A percentile compares a stretch with the other conserved stretches of the same genome.
Evolutionary conservation across 2,888 invertebrate species (phyloP).

Genomic region (Cheilosia pagana): DNA sequence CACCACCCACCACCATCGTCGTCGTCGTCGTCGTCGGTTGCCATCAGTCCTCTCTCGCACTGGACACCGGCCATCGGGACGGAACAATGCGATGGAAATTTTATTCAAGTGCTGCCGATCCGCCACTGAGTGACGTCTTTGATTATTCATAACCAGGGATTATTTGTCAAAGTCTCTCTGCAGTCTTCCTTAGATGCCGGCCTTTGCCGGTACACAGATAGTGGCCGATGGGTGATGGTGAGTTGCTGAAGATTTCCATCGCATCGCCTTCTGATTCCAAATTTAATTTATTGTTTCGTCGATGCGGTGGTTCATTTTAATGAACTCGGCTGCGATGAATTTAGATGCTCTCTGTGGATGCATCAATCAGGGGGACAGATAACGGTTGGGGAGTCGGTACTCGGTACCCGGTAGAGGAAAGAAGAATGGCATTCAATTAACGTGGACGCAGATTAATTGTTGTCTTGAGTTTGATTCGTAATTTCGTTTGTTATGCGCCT

Average conservation of each 20-base stretch:
- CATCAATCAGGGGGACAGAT: slow-evolving; percentile 61
- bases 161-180: slow-evolving; percentile 64
- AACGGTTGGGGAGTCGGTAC: slow-evolving; percentile 7
- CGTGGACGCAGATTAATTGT: slow-evolving; percentile 64
- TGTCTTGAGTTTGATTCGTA: slow-evolving; percentile 58
- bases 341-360: slow-evolving; percentile 31
- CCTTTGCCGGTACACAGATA: slow-evolving; percentile 45
- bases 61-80: slow-evolving; percentile 3
- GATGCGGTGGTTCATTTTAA: slow-evolving; percentile 46
- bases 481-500: slow-evolving; percentile 38
- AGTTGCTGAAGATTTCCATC: slow-evolving; percentile 49
- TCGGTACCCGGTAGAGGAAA: slow-evolving; percentile 2
- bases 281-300: slow-evolving; percentile 61
- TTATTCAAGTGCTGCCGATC: slow-evolving; percentile 65
- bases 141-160: slow-evolving; percentile 67
- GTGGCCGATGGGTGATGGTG: slow-evolving; percentile 11
- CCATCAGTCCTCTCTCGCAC: slow-evolving; percentile 20
- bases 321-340: slow-evolving; percentile 49
- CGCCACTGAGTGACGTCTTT: slow-evolving; percentile 57
- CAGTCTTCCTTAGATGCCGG: slow-evolving; percentile 32
- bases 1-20: slow-evolving; percentile 60
- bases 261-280: slow-evolving; percentile 37
- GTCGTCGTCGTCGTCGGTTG: slow-evolving; percentile 14
- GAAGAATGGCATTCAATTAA: slow-evolving; percentile 68
- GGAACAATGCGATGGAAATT: slow-evolving; percentile 55